Base-by-base conservation (phyloP, 2,888 invertebrate genomes). In the Teinopalpus imperialis region DNA sequence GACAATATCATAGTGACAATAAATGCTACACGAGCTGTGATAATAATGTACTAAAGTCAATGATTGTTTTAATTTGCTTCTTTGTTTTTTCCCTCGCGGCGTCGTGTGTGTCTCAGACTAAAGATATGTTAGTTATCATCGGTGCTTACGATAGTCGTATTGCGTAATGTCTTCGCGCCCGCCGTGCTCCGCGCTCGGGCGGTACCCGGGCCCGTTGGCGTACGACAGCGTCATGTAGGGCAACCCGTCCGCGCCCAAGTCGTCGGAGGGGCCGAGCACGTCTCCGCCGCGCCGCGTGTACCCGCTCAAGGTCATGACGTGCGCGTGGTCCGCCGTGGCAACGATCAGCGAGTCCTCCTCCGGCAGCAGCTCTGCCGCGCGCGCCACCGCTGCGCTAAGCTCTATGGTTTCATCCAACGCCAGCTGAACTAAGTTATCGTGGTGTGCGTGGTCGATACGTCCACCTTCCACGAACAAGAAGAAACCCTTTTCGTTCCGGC, bases 401-500 rank as follows among this genome's bases (percentile, higher is more conserved):
- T 93, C 92, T 0, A 93, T 70, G 0, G 93, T 92, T 69, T 95
- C 95, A 53, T 92, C 91, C 1, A 95, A 73, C 0, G 95, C 92
- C 18, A 88, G 77, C 32, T 79, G 85, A 0, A 90, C 91, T 51
- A 64, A 62, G 51, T 83, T 91, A 0, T 83, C 88, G 62, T 94
- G 95, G 65, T 94, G 93, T 0, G 91, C 94, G 56, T 91, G 90
- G 65, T 93, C 93, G 36, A 93, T 94, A 53, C 90, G 83, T 0
- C 92, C 93, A 43, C 80, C 93, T 70, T 94, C 93, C 9, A 96
- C 93, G 64, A 96, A 93, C n/a, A 96, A 74, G 63, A 95, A 94
- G 69, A 90, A 96, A 0, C 96, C 96, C 1, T 92, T 87, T 6
- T 83, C 74, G 57, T 92, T 90, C 51, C 91, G 91, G 14, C 87